Percentiles rank a stretch among this genome's conserved stretches.
These are phyloP conservation scores for Ptilodon capucinus DNA, from an alignment of 2,888 invertebrate species.

Conservation along the genomic window DNA sequence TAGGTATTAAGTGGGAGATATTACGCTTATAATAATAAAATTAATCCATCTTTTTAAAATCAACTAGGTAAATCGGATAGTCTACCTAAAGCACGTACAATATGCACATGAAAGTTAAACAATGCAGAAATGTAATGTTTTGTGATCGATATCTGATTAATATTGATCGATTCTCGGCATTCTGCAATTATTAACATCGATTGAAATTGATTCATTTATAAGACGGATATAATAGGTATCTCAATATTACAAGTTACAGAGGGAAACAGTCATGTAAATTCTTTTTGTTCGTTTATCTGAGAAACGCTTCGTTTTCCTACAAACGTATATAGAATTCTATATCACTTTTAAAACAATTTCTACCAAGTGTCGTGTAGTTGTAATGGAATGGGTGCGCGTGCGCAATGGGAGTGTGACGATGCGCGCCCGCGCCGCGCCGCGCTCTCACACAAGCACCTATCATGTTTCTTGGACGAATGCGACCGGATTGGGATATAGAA, in stretches of 20 bases:
- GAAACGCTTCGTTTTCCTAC: background rate
- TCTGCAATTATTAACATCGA: slow-evolving; percentile 9
- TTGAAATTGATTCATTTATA: slow-evolving; percentile 1
- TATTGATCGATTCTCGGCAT: slow-evolving; percentile 20
- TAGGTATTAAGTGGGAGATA: too few relatives aligned
- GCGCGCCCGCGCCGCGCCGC: slow-evolving; percentile 20
- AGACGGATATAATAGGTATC: background rate
- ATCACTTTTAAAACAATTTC: background rate
- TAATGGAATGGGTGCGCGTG: slow-evolving; percentile 32
- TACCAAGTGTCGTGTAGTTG: slow-evolving; percentile 4
- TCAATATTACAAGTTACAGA: background rate
- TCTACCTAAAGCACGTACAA: background rate
- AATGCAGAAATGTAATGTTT: slow-evolving; percentile 19
- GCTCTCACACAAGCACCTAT: slow-evolving; percentile 20
- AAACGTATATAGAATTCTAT: background rate
- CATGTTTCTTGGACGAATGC: slow-evolving; percentile 13
- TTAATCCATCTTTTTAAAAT: too few relatives aligned
- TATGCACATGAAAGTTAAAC: slow-evolving; percentile 7
- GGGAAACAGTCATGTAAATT: background rate
- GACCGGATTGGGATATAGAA: background rate
- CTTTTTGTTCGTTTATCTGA: background rate
- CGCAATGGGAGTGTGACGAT: slow-evolving; percentile 58
- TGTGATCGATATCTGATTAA: slow-evolving; percentile 23
- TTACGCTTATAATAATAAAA: too few relatives aligned
- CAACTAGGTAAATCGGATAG: too few relatives aligned